Base-by-base conservation (phyloP, 2,113 vertebrate species). In the Irena cyanogastra region DNA sequence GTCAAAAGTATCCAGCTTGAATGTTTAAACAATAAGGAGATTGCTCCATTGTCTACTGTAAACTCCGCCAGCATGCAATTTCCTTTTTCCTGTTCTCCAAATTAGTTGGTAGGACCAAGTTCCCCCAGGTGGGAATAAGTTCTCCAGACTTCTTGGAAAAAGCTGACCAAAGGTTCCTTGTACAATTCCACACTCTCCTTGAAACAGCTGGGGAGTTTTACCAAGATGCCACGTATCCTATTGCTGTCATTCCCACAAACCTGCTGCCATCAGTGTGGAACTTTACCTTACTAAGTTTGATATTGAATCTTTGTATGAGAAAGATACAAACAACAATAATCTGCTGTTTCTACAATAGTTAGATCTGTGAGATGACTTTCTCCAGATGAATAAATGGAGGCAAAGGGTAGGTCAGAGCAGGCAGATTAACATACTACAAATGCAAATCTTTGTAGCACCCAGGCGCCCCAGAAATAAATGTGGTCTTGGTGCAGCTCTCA, bases 51-150 rank as follows among this genome's bases (percentile, higher is more conserved):
- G 97, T 97, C 96, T 96, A 91, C 17, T 2, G 3, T 96, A 95
- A 96, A 96, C 63, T 92, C 90, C 13, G 11, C 61, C 96, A 97
- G 96, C 92, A 87, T 69, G 89, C 97, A 98, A 98, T 98, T 98
- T 98, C 98, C 97, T 98, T 95, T 98, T 97, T 97, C 97, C 98
- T 97, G 96, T 97, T 97, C 95, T 98, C 84, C 90, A 97, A 93
- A 97, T 97, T 96, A 97, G 80, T 93, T 91, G 93, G 96, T 96
- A 97, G 97, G 91, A 97, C 91, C 91, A 93, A 83, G 90, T 68
- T 96, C 71, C 85, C 63, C 68, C 94, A 97, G 96, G 85, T 97
- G 96, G 96, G 93, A 94, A 56, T 86, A 95, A 95, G 56, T 94
- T 89, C 64, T 92, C 88, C 95, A 96, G 92, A 93, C 57, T 89